Conservation (phyloP, 92 coral and sea anemone species). For the Bergia sp. region DNA sequence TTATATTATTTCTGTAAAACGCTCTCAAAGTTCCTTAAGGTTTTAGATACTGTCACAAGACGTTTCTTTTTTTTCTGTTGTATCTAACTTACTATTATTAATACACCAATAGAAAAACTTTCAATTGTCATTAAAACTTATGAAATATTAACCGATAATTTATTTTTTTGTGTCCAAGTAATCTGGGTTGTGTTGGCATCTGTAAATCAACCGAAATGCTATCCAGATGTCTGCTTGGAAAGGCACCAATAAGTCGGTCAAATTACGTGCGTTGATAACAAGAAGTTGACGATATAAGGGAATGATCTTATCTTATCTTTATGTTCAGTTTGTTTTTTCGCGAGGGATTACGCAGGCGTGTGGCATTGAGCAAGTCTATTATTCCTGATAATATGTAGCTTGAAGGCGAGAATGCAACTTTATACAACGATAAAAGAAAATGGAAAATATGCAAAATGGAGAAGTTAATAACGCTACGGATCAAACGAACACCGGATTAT, state of each 20-base stretch:
- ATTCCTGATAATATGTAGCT: not conserved
- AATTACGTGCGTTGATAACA: not conserved
- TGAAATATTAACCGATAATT: constrained; percentile 28
- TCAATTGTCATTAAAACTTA: constrained; percentile 21
- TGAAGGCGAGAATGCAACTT: not conserved
- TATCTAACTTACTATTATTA: not conserved
- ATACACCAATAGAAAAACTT: constrained; percentile 26
- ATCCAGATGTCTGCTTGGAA: not conserved
- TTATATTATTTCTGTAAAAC: not conserved
- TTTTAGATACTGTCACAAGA: not conserved
- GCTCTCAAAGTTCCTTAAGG: not conserved
- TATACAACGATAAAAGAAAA: constrained; percentile 6
- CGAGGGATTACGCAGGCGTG: not conserved
- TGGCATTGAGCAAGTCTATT: not conserved
- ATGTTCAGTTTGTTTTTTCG: not conserved
- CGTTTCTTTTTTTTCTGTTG: not conserved
- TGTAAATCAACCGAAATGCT: not conserved
- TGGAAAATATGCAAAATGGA: constrained; percentile 29
- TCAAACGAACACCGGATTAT: not conserved
- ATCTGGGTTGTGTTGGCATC: not conserved
- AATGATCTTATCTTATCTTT: not conserved
- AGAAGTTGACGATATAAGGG: constrained; percentile 2
- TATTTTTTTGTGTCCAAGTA: constrained; percentile 17
- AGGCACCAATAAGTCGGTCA: constrained; percentile 7
- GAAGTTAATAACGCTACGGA: not conserved